Evolutionary conservation across 35 echinoderm and acorn worm genomes (phyloP).

Genomic region (Ophiothrix spiculata): DNA sequence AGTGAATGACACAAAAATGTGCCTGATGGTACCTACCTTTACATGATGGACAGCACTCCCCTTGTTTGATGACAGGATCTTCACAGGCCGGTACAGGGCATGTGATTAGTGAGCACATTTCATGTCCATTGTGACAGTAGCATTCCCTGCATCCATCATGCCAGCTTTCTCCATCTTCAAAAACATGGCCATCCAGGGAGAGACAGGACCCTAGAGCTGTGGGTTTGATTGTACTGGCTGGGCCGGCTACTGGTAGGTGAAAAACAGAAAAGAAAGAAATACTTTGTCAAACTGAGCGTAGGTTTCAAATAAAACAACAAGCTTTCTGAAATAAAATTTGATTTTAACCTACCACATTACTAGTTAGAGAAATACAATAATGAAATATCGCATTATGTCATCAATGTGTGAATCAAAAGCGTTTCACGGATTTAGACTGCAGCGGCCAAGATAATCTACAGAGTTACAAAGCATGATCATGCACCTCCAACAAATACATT

Average conservation of each 20-base stretch:
- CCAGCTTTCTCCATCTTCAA: constrained; percentile 94
- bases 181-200: constrained; percentile 19
- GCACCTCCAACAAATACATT: too few relatives aligned
- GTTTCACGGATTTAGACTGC: too few relatives aligned
- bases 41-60: constrained; percentile 91
- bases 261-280: background rate
- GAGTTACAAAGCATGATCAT: too few relatives aligned
- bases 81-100: constrained; percentile 75
- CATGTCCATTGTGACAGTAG: constrained; percentile 90
- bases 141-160: constrained; percentile 95
- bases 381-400: too few relatives aligned
- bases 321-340: too few relatives aligned
- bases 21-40: constrained; percentile 63
- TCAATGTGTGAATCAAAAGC: too few relatives aligned
- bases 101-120: constrained; percentile 95
- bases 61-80: constrained; percentile 63
- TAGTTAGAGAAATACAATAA: too few relatives aligned
- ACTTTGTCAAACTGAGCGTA: background rate
- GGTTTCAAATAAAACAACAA: too few relatives aligned
- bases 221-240: background rate
- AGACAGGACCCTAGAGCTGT: constrained; percentile 53
- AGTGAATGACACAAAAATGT: too few relatives aligned
- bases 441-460: too few relatives aligned
- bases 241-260: background rate
- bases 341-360: too few relatives aligned